Evolutionary conservation across 2,888 invertebrate genomes (phyloP), one percentile per base, ranked within the genome.

Genomic region (Eilema griseolum): DNA sequence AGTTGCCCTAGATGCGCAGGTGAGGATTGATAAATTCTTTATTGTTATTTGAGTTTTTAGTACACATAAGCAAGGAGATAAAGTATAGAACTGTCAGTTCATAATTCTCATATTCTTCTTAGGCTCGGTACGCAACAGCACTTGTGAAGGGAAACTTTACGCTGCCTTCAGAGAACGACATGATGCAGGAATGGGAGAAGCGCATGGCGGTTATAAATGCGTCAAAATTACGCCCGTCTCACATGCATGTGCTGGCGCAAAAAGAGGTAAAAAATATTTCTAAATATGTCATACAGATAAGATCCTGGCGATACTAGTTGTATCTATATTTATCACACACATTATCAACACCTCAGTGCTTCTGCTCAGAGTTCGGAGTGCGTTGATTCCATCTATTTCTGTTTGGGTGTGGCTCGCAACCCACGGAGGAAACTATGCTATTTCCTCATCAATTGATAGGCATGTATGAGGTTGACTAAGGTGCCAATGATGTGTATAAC

Each of bases 1-100:
- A 0, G 83, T 91, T 3, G 91, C 92, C 60, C 83, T 92, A 57
- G 94, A 95, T 75, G 93, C 95, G 26, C 95, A 95, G 91, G 95
- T 95, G 73, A 74, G 33, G n/a, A 16, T 31, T 52, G 3, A 16
- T 26, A 24, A 52, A 26, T 28, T n/a, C 10, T 28, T n/a, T 23
- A 31, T 12, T n/a, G n/a, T 16, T 24, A 10, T 59, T 23, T 56
- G 8, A 56, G 56, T 56, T 7, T 41, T 3, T 41, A 41, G 12
- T 12, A 37, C 14, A 37, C 37, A 37, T 5, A 5, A 37, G 12
- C 12, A 37, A 37, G 14, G 37, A 12, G 37, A 14, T 14, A 28
- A 33, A 33, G 33, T 33, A 10, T 33, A 33, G 10, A 28, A n/a
- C n/a, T n/a, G n/a, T n/a, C n/a, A 28, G 4, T 33, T 24, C 14